Evolutionary conservation across 1,140 invertebrate genomes (phyloP), one percentile per base, ranked within the genome.

Genomic region (Diorhabda elongata): DNA sequence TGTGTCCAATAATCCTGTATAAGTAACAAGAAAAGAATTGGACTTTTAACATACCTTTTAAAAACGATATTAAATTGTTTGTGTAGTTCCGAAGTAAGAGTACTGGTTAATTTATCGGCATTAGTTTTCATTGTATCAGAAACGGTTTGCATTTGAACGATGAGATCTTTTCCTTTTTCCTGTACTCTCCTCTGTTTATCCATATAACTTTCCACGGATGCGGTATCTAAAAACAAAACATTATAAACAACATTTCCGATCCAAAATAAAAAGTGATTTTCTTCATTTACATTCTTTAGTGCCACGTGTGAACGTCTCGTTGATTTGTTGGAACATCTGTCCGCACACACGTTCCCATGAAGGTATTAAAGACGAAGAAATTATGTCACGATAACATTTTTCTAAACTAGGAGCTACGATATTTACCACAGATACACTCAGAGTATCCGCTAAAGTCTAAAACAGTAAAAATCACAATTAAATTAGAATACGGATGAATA

Each of bases 261-360:
- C 26, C 26, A 26, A 26, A 26, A 26, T 26, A 26, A 26, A 26
- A 26, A 26, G 26, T 26, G 26, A 26, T 52, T 52, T 52, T 8
- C 6, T 52, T n/a, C 61, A 85, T 90, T 89, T 85, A 97, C 94
- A 96, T 83, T 97, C 94, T 77, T 89, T 90, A 3, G 93, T 94
- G 71, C 95, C 95, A 71, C 86, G 86, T 57, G 89, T 87, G 80
- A 97, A 97, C 3, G 89, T 87, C 9, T 93, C 90, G 78, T 96
- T 94, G 3, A 97, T 86, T 83, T 97, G 95, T 45, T 87, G 84
- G 76, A 96, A 96, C 85, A 97, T 92, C 73, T 88, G 88, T 74
- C 91, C 88, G 75, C 91, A 92, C 58, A 91, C 88, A 79, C 90
- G 91, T 79, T 97, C 94, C 85, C 95, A 92, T 8, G 88, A 87